phyloP scores from a whole-genome alignment of 2,797 vertebrate species.

The Hipposideros larvatus region DNA sequence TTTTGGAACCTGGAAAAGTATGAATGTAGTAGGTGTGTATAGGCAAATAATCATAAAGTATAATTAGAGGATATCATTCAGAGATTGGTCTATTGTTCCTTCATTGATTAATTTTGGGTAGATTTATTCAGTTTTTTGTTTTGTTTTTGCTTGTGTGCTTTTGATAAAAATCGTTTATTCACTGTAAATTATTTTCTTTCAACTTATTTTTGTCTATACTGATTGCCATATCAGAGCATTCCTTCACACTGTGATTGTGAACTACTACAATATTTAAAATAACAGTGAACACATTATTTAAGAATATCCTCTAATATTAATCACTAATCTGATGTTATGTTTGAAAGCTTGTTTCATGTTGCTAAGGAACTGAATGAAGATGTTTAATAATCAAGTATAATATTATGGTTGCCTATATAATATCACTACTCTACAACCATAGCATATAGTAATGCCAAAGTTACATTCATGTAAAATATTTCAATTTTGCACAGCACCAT shows the following conservation, averaged over 20 bases:
- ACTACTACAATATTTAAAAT: neutral
- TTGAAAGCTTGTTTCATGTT: conserved; percentile 44
- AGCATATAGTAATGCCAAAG: conserved; percentile 11
- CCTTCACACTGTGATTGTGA: neutral
- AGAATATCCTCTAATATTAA: neutral
- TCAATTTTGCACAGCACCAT: conserved; percentile 10
- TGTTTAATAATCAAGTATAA: conserved; percentile 42
- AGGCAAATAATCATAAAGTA: neutral
- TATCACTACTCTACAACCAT: neutral
- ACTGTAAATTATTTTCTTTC: conserved; percentile 20
- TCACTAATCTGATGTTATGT: neutral
- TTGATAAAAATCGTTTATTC: neutral
- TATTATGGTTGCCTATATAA: neutral
- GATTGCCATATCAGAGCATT: neutral
- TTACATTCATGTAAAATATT: conserved; percentile 31
- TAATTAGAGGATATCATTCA: conserved; percentile 19
- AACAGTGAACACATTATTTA: neutral
- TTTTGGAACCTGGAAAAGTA: neutral
- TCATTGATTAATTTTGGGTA: neutral
- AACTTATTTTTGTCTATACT: neutral
- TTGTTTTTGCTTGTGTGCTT: conserved; percentile 23
- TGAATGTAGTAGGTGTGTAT: neutral
- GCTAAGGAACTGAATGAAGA: neutral
- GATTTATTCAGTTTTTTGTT: neutral
- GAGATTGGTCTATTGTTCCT: neutral